These are phyloP conservation scores for Danio aesculapii DNA, from an alignment of 2,797 vertebrate species.

Conservation along the genomic window DNA sequence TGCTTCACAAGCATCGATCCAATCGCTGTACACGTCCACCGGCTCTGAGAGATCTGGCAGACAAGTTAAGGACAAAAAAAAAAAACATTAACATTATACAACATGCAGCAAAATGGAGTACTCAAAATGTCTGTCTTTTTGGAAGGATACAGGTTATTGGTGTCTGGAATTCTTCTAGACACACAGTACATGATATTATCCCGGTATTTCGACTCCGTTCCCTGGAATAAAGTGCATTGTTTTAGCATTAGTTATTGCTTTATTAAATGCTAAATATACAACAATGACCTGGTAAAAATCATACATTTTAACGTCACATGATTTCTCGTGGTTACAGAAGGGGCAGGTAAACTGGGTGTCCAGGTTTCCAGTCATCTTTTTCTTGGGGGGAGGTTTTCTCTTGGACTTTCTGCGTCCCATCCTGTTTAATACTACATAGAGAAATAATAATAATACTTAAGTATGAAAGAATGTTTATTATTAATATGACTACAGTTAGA, in stretches of 20 bases:
- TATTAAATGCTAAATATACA: neutral
- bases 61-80: slow-evolving; percentile 69
- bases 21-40: slow-evolving; percentile 95
- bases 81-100: no score
- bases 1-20: slow-evolving; percentile 96
- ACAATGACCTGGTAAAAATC: slow-evolving; percentile 36
- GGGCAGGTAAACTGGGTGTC: slow-evolving; percentile 95
- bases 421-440: neutral
- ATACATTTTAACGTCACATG: slow-evolving; percentile 95
- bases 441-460: neutral
- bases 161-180: slow-evolving; percentile 95
- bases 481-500: no score
- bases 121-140: no score
- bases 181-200: slow-evolving; percentile 94
- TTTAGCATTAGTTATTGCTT: neutral
- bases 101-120: neutral
- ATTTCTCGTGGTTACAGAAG: slow-evolving; percentile 96
- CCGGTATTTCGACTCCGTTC: slow-evolving; percentile 92
- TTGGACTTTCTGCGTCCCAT: slow-evolving; percentile 95
- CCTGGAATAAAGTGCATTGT: slow-evolving; percentile 70
- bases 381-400: slow-evolving; percentile 92
- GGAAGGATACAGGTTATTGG: slow-evolving; percentile 96
- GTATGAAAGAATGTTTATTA: no score
- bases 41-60: slow-evolving; percentile 90
- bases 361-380: slow-evolving; percentile 91